Percentiles rank a stretch among this genome's conserved stretches.
Evolutionary conservation across 2,888 invertebrate genomes (phyloP).

Genomic region (Nudaria mundana): DNA sequence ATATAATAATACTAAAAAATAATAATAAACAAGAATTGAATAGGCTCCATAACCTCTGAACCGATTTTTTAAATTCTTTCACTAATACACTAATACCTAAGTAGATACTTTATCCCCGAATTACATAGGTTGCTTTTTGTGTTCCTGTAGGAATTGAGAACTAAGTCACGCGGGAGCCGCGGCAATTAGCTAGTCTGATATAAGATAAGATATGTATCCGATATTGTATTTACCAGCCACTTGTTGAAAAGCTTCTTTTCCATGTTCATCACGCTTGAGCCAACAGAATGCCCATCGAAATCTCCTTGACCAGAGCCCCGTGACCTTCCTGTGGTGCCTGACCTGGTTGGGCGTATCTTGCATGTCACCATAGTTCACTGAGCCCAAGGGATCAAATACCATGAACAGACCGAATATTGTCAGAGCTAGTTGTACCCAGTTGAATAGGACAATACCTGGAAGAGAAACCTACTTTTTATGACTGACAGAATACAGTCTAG

Average conservation of each 20-base stretch:
- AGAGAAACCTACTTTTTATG: background rate
- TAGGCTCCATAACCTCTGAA: too few relatives aligned
- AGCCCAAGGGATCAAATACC: constrained; percentile 91
- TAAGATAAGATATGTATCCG: too few relatives aligned
- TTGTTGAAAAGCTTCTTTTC: constrained; percentile 89
- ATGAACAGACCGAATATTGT: constrained; percentile 88
- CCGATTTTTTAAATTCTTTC: too few relatives aligned
- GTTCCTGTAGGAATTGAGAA: too few relatives aligned
- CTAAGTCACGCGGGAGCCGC: too few relatives aligned
- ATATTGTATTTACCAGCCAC: constrained; percentile 86
- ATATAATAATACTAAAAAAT: too few relatives aligned
- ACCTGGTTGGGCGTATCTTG: constrained; percentile 84
- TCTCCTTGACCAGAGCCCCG: constrained; percentile 87
- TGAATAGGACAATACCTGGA: constrained; percentile 87
- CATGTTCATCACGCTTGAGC: constrained; percentile 87
- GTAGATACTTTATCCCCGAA: too few relatives aligned
- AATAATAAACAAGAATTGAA: too few relatives aligned
- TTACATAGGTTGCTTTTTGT: too few relatives aligned
- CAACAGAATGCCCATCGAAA: constrained; percentile 89
- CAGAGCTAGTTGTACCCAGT: constrained; percentile 89
- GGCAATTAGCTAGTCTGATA: too few relatives aligned
- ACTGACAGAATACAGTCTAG: background rate
- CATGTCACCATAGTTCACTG: constrained; percentile 82
- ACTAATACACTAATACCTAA: too few relatives aligned
- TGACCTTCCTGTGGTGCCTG: constrained; percentile 85